Base-by-base conservation (phyloP, 2,888 invertebrate species). In the Drosophila nr. fundita region DNA sequence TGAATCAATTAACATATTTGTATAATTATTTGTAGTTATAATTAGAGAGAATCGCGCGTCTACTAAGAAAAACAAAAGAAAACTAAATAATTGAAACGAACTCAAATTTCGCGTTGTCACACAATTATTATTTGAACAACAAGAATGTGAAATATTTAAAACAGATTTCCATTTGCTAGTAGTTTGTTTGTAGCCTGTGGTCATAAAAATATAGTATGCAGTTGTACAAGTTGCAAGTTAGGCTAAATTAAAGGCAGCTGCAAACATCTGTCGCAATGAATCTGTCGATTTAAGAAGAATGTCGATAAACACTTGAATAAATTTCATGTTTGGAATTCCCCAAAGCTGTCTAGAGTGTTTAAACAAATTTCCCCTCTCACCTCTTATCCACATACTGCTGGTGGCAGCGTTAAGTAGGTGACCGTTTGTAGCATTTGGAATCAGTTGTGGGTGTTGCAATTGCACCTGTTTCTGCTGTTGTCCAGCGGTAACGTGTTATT, bases 381-480 rank as follows among this genome's bases (percentile, higher is more conserved):
- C n/a, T 29, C 61, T 8, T 87, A 70, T 57, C 53, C 75, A 83
- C 75, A 83, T 70, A 66, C 50, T 72, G 71, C 68, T 48, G 80
- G 59, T 18, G 11, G 32, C 32, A 32, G 10, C 32, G 1, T 32
- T 32, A 32, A 32, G 30, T 4, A 11, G 10, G 4, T 11, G 1
- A 0, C 10, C 32, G 32, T 4, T 21, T 11, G 2, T 21, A 5
- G 5, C 21, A 21, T 21, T 42, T 21, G 5, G 11, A 42, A 6
- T 21, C 21, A 8, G 45, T 24, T 15, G 15, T 15, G 4, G 21
- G 15, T 15, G 21, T 15, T 24, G 4, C 21, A 53, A 24, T 29
- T 45, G 57, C 61, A 62, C 2, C 15, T 24, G 24, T 45, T 45
- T 4, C 64, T 68, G 68, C 49, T 68, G 36, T 7, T 55, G 45